Percentiles rank a stretch among this genome's conserved stretches.
Conservation (phyloP, 2,113 vertebrate genomes). For the Sciurus niger region DNA sequence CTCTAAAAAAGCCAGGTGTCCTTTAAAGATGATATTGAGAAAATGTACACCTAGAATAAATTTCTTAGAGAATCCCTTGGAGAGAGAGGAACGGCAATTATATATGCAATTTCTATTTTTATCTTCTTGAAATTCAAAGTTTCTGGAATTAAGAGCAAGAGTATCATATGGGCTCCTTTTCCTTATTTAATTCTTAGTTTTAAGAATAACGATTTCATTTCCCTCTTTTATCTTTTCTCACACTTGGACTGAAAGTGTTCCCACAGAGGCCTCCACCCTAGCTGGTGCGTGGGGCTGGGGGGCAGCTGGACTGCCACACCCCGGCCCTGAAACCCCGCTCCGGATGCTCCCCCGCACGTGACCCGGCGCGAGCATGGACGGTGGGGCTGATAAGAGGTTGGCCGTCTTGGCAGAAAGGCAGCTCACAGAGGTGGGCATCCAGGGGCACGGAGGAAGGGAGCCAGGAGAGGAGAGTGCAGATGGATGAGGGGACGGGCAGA, state of each 20-base stretch:
- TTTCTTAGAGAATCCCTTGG: slow-evolving; percentile 63
- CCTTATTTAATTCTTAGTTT: slow-evolving; percentile 14
- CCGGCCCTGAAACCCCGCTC: rapidly evolving
- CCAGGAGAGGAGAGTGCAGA: too few relatives aligned
- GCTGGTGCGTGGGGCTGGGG: rapidly evolving
- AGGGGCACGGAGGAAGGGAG: too few relatives aligned
- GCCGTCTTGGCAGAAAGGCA: not conserved
- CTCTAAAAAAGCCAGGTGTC: not conserved
- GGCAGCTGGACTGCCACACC: not conserved
- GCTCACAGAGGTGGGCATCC: rapidly evolving
- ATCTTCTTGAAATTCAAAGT: slow-evolving; percentile 82
- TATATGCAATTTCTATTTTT: slow-evolving; percentile 71
- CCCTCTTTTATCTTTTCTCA: not conserved
- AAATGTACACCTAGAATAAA: slow-evolving; percentile 74
- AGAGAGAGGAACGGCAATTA: slow-evolving; percentile 73
- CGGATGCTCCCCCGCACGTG: rapidly evolving
- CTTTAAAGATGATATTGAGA: slow-evolving; percentile 51
- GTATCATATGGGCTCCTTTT: not conserved
- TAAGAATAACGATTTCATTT: not conserved
- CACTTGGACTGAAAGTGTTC: not conserved
- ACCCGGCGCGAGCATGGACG: too few relatives aligned
- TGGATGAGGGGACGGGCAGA: rapidly evolving
- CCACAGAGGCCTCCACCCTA: not conserved
- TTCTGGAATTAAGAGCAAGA: slow-evolving; percentile 63
- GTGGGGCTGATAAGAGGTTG: not conserved